Base-by-base conservation (phyloP, 2,797 vertebrate genomes). In the Xenops minutus region DNA sequence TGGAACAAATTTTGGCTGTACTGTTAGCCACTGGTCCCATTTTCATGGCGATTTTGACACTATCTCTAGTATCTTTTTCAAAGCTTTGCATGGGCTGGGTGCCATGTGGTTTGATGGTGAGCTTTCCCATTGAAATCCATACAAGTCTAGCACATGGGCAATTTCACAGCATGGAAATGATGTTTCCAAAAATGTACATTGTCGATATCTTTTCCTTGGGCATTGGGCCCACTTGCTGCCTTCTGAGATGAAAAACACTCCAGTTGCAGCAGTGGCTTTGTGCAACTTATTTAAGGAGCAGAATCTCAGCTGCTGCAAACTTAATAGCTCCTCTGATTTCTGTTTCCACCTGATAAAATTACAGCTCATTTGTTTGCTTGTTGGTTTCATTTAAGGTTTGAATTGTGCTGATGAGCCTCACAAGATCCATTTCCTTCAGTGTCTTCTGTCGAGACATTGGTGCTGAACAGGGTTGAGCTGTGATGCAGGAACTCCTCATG, bases 371-470 rank as follows among this genome's bases (percentile, higher is more conserved):
- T 92, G 46, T 94, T 95, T 93, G 81, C 91, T 95, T 91, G 82
- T 95, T 95, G 91, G 64, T 85, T 95, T 88, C 62, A 56, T 93
- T 94, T 88, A 83, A 89, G 87, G 49, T 91, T 77, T 96, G 92
- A 96, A 97, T 90, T 61, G 90, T 92, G 93, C 89, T 96, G 88
- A 96, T 95, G 93, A 93, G 89, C 84, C 51, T 88, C 62, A 71
- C 46, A 96, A 72, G 87, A 87, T 85, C 75, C 37, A 41, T 83
- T 92, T 93, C 64, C 81, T 85, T 85, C 77, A 51, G 32, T 6
- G 12, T 52, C 48, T 88, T 91, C 83, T 56, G 39, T 66, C 0
- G 1, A 39, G 54, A 24, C 23, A 26, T 12, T 1, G 12, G n/a
- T 43, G 67, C 71, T 89, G 46, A 79, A 49, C 8, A 46, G 62